Conservation (phyloP, 2,888 invertebrate species). For the Eutolmus rufibarbis region DNA sequence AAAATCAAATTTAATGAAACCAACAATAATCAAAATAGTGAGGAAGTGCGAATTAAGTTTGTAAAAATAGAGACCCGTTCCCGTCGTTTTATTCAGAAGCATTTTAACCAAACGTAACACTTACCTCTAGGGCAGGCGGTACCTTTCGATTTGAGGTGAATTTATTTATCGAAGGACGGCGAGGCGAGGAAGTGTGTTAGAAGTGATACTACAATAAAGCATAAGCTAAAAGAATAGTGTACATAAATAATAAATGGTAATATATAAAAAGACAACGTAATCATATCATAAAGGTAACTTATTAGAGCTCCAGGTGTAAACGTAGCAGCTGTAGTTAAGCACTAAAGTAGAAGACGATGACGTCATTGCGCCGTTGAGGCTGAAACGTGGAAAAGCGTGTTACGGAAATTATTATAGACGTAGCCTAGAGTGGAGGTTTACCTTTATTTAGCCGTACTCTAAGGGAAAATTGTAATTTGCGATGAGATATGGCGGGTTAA, state of each 20-base stretch:
- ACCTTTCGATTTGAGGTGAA: neutral
- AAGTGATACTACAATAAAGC: slow-evolving; percentile 39
- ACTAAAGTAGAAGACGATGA: neutral
- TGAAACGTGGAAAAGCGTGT: neutral
- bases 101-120: neutral
- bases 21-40: slow-evolving; percentile 5
- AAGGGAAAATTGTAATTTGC: neutral
- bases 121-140: neutral
- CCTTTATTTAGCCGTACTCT: neutral
- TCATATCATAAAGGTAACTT: slow-evolving; percentile 31
- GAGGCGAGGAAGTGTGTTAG: neutral
- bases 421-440: slow-evolving; percentile 9
- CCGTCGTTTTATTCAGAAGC: neutral
- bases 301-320: slow-evolving; percentile 10
- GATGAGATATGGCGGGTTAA: neutral
- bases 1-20: slow-evolving; percentile 7
- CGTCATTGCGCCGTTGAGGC: neutral
- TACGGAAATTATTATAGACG: neutral
- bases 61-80: neutral
- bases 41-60: neutral
- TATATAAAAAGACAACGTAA: slow-evolving; percentile 2
- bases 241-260: slow-evolving; percentile 36
- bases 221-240: slow-evolving; percentile 31
- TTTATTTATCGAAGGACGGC: neutral
- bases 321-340: neutral